Evolutionary conservation across 2,888 invertebrate species (phyloP).

Genomic region (Drosophila prostipennis): DNA sequence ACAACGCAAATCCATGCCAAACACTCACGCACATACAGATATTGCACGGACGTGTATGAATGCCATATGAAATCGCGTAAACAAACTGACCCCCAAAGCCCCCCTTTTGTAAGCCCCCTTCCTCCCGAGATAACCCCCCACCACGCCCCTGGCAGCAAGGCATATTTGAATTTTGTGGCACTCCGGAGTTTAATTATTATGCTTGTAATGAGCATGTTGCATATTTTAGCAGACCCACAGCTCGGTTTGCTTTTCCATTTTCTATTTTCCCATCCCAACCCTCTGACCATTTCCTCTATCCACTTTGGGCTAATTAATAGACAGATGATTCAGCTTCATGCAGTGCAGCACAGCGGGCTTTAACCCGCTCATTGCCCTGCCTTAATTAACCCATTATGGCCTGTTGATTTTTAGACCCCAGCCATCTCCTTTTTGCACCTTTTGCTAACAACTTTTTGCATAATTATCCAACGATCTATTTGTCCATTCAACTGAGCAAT

Average conservation of each 20-base stretch:
- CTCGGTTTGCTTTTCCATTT: background rate
- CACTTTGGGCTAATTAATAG: slow-evolving; percentile 64
- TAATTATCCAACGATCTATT: slow-evolving; percentile 55
- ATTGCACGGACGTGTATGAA: slow-evolving; percentile 37
- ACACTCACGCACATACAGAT: slow-evolving; percentile 19
- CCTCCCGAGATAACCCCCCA: too few species aligned
- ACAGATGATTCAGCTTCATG: slow-evolving; percentile 16
- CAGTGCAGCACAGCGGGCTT: slow-evolving; percentile 1
- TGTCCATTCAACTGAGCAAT: slow-evolving; percentile 49
- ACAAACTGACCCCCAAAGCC: slow-evolving; percentile 45
- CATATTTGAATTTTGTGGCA: slow-evolving; percentile 61
- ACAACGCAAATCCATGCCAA: slow-evolving; percentile 49
- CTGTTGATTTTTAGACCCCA: slow-evolving; percentile 53
- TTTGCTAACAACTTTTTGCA: slow-evolving; percentile 26
- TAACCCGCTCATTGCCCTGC: slow-evolving; percentile 1
- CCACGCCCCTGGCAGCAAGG: slow-evolving; percentile 1
- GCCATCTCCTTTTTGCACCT: slow-evolving; percentile 4
- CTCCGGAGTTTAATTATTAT: slow-evolving; percentile 71
- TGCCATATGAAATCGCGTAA: slow-evolving; percentile 54
- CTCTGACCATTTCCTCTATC: slow-evolving; percentile 16
- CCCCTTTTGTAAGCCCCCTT: too few species aligned
- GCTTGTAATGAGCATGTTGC: slow-evolving; percentile 72
- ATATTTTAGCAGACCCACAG: slow-evolving; percentile 50
- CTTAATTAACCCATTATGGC: slow-evolving; percentile 66
- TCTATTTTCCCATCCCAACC: background rate